phyloP scores from a whole-genome alignment of 35 echinoderm and acorn worm species.

The Chiridota heheva region DNA sequence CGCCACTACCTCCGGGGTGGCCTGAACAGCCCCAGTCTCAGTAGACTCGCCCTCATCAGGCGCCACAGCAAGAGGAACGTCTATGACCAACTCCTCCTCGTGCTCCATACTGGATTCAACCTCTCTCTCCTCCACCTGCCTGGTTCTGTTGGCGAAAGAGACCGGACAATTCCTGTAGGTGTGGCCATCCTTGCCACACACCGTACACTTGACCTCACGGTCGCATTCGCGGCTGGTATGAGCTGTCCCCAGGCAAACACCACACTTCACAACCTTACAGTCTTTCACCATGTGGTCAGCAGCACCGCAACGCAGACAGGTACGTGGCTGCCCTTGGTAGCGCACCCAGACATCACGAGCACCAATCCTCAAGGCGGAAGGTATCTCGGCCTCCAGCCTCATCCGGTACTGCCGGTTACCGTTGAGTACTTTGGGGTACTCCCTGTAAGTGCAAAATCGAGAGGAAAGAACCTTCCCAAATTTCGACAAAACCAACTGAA shows the following conservation, averaged over 20 bases:
- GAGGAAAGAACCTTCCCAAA: background rate
- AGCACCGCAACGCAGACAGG: background rate
- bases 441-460: conserved; percentile 8
- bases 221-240: background rate
- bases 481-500: background rate
- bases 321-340: conserved; percentile 1
- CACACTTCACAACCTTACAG: conserved; percentile 10
- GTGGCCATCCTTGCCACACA: conserved; percentile 17
- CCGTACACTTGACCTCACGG: conserved; percentile 2
- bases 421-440: conserved; percentile 19
- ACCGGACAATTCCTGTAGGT: background rate
- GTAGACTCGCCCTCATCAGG: background rate
- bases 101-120: background rate
- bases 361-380: background rate
- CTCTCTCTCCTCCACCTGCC: background rate
- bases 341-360: background rate
- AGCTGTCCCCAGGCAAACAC: background rate
- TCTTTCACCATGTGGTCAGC: background rate
- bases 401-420: conserved; percentile 34
- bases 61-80: background rate
- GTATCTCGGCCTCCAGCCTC: background rate
- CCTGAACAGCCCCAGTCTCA: background rate
- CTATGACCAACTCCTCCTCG: background rate
- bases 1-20: background rate
- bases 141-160: conserved; percentile 1